Conservation (phyloP, 2,797 vertebrate genomes). For the Simalia tracyae region DNA sequence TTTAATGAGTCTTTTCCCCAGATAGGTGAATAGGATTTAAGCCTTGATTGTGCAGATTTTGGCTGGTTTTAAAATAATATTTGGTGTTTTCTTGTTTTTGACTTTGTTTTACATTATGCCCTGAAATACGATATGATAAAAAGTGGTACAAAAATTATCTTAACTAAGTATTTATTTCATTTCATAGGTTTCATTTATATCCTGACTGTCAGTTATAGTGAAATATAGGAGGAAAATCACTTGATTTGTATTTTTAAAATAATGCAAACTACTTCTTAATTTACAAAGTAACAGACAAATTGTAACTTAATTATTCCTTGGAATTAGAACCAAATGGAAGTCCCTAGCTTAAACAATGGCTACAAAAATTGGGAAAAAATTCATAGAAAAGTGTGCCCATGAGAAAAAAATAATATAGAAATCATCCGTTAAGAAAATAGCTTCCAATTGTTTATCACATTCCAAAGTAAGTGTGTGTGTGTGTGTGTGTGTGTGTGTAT, state of each 20-base stretch:
- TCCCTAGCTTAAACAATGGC: background rate
- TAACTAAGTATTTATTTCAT: background rate
- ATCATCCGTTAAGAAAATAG: background rate
- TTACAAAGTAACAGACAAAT: background rate
- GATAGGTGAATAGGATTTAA: background rate
- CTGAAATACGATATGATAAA: background rate
- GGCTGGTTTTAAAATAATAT: background rate
- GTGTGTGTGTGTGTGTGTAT: too few relatives aligned
- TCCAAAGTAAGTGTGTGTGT: background rate
- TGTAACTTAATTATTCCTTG: background rate
- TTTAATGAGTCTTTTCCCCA: background rate
- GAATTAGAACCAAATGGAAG: background rate
- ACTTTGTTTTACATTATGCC: background rate
- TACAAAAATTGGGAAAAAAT: background rate
- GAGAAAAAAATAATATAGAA: background rate
- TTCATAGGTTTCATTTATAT: background rate
- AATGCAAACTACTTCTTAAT: background rate
- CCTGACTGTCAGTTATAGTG: background rate
- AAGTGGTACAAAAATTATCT: background rate
- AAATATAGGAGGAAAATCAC: background rate
- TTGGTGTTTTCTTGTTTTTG: background rate
- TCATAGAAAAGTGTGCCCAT: background rate
- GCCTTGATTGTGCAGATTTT: background rate
- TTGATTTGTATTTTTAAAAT: background rate
- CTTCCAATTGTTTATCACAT: background rate